Conservation (phyloP, 2,113 vertebrate species). For the Orientallactaga bullata region DNA sequence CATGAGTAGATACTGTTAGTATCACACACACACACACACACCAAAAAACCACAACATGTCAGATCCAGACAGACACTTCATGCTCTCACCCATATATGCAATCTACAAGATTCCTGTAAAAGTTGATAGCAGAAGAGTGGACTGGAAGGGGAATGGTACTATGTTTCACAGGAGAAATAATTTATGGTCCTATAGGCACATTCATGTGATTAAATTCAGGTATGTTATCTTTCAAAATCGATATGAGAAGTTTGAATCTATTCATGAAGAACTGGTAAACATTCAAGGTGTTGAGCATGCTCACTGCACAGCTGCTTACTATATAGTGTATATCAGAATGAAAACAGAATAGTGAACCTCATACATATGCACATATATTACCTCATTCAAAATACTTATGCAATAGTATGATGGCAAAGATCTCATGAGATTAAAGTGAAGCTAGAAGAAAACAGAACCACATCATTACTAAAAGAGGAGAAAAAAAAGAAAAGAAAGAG, state of each 20-base stretch:
- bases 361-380: not conserved
- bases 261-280: not conserved
- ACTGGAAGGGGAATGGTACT: not conserved
- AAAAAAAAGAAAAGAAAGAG: not conserved
- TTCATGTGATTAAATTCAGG: not conserved
- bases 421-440: not conserved
- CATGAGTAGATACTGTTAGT: not conserved
- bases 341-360: not conserved
- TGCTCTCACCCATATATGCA: not conserved
- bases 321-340: not conserved
- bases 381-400: not conserved
- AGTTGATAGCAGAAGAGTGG: not conserved
- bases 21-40: no score
- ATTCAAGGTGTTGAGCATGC: not conserved
- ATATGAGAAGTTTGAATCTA: not conserved
- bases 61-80: no score
- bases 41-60: no score
- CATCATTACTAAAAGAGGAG: not conserved
- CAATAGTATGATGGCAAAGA: not conserved
- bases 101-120: not conserved
- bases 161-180: not conserved
- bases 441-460: not conserved
- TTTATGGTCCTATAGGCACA: not conserved
- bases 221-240: not conserved
- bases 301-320: not conserved